phyloP scores from a whole-genome alignment of 2,888 invertebrate genomes.

The Blastobasis adustella region DNA sequence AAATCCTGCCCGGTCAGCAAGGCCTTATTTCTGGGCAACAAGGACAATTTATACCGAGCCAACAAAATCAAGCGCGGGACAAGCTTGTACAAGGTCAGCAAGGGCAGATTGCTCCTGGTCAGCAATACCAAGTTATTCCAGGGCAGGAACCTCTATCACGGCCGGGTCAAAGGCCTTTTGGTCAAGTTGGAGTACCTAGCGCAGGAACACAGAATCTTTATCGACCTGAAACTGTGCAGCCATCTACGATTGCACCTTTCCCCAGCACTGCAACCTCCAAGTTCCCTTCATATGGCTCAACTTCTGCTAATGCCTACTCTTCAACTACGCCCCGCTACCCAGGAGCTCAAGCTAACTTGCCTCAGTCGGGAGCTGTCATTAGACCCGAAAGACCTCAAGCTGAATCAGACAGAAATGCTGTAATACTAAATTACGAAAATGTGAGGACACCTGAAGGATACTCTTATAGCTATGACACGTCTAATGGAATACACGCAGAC shows the following conservation, averaged over 20 bases:
- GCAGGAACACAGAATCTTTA: constrained; percentile 1
- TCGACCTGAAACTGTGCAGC: background rate
- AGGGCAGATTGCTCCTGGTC: no score
- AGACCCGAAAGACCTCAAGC: constrained; percentile 36
- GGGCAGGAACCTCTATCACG: no score
- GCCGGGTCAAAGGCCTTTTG: no score
- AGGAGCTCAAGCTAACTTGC: background rate
- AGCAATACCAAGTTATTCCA: no score
- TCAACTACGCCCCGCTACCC: background rate
- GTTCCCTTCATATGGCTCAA: constrained; percentile 1
- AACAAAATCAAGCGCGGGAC: no score
- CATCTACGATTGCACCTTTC: constrained; percentile 1
- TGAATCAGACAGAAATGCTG: constrained; percentile 39
- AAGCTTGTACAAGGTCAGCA: no score
- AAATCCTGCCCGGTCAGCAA: no score
- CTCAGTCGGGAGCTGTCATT: background rate
- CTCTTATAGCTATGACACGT: constrained; percentile 51
- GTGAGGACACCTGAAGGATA: constrained; percentile 41
- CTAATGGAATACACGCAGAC: constrained; percentile 56
- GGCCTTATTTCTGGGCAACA: no score
- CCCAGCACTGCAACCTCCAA: constrained; percentile 1
- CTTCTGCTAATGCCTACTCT: background rate
- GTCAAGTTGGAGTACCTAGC: no score
- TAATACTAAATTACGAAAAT: constrained; percentile 44
- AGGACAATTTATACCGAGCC: no score